Conservation (phyloP, 2,888 invertebrate species). For the Acheta domesticus region DNA sequence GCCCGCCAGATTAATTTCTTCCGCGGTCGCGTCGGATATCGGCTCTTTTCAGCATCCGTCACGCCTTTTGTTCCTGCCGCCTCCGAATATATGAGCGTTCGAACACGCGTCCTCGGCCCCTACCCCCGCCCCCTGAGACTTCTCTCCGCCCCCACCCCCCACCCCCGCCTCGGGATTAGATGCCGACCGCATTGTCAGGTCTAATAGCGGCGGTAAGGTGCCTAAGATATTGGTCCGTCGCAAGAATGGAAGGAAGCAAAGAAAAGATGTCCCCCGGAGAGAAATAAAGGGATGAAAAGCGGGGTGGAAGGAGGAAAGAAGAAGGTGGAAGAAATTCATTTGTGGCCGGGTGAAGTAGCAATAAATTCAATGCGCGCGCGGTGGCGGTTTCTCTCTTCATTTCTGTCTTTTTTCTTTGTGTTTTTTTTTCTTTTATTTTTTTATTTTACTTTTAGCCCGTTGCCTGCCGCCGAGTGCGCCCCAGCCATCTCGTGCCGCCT, state of each 20-base stretch:
- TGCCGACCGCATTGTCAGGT: background rate
- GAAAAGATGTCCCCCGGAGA: slow-evolving; percentile 34
- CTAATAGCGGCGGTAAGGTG: background rate
- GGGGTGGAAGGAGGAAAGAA: background rate
- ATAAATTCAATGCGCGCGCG: slow-evolving; percentile 30
- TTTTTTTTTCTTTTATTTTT: background rate
- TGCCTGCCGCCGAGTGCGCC: background rate
- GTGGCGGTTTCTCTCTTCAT: background rate
- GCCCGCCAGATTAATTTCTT: background rate
- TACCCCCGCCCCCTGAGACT: background rate
- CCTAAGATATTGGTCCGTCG: background rate
- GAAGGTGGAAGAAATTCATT: slow-evolving; percentile 31
- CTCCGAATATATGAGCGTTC: background rate
- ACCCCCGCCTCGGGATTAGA: background rate
- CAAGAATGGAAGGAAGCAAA: slow-evolving; percentile 5
- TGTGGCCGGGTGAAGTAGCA: slow-evolving; percentile 34
- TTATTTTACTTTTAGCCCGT: background rate
- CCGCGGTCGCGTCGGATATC: background rate
- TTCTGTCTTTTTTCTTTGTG: background rate
- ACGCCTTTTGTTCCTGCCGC: background rate
- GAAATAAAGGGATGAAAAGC: slow-evolving; percentile 31
- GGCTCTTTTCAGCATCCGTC: background rate
- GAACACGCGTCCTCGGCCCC: background rate
- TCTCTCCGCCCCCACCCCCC: background rate
- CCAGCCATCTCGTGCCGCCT: background rate